These are phyloP conservation scores for Loris lydekkerianus DNA, from an alignment of 2,797 vertebrate species.

Conservation along the genomic window DNA sequence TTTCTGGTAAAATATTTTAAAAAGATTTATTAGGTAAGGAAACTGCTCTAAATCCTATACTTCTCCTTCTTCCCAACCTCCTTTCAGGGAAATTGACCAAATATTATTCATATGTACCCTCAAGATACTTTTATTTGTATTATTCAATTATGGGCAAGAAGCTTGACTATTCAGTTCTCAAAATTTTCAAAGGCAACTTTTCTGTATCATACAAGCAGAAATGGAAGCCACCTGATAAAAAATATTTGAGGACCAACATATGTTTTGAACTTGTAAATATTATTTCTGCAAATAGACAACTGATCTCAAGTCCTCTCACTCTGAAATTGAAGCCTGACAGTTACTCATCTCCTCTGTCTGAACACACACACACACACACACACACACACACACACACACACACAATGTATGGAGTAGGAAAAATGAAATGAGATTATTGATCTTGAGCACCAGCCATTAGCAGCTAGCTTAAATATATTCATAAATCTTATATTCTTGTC, in stretches of 20 bases:
- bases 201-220: constrained; percentile 15
- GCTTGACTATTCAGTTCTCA: background rate
- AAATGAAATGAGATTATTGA: background rate
- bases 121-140: constrained; percentile 35
- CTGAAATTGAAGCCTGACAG: constrained; percentile 25
- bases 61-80: background rate
- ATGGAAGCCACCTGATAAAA: constrained; percentile 10
- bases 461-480: background rate
- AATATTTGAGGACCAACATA: constrained; percentile 12
- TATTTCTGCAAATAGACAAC: constrained; percentile 45
- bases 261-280: constrained; percentile 47
- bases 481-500: background rate
- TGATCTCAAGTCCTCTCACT: constrained; percentile 17
- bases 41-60: constrained; percentile 17
- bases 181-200: constrained; percentile 21
- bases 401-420: background rate
- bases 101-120: background rate
- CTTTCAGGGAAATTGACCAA: constrained; percentile 11
- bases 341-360: background rate
- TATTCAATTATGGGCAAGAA: constrained; percentile 36
- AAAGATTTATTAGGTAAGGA: constrained; percentile 43
- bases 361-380: background rate
- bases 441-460: background rate
- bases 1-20: background rate
- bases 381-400: background rate